A percentile compares a stretch with the other conserved stretches of the same genome.
phyloP scores from a whole-genome alignment of 2,888 invertebrate species.

The Gandaritis pyraliata region DNA sequence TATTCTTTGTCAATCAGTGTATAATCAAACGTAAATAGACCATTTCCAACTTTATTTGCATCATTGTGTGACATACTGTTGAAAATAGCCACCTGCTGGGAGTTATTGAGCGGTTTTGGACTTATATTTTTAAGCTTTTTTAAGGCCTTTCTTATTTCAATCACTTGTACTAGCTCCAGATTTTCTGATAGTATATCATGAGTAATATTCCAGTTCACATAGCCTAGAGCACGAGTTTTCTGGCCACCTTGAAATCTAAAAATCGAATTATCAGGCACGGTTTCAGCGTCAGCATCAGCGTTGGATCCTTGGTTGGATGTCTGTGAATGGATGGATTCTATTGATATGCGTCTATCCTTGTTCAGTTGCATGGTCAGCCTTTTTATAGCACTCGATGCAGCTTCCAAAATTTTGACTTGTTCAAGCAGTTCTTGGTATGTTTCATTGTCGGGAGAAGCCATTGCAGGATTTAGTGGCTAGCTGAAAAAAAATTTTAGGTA shows the following conservation, averaged over 20 bases:
- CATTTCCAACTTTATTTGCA: background rate
- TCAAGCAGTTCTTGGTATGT: background rate
- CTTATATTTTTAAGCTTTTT: background rate
- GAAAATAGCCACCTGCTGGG: background rate
- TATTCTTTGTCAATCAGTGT: background rate
- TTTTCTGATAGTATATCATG: slow-evolving; percentile 3
- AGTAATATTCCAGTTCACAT: slow-evolving; percentile 14
- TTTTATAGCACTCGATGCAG: slow-evolving; percentile 8
- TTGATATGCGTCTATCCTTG: background rate
- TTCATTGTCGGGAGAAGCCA: background rate
- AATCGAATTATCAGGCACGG: background rate
- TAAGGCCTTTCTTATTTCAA: background rate
- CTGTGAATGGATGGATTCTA: background rate
- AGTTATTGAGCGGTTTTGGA: background rate
- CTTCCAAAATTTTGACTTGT: slow-evolving; percentile 4
- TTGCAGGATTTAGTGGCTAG: background rate
- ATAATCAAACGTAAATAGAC: background rate
- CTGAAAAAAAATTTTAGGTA: too few relatives aligned
- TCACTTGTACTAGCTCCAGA: background rate
- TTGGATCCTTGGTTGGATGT: background rate
- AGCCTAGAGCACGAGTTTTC: background rate
- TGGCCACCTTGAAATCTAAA: background rate
- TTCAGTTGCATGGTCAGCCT: slow-evolving; percentile 7
- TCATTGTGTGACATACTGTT: background rate
- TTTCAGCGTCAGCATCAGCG: too few relatives aligned